Evolutionary conservation across 1,140 invertebrate genomes (phyloP).

Genomic region (Calliphora vicina): DNA sequence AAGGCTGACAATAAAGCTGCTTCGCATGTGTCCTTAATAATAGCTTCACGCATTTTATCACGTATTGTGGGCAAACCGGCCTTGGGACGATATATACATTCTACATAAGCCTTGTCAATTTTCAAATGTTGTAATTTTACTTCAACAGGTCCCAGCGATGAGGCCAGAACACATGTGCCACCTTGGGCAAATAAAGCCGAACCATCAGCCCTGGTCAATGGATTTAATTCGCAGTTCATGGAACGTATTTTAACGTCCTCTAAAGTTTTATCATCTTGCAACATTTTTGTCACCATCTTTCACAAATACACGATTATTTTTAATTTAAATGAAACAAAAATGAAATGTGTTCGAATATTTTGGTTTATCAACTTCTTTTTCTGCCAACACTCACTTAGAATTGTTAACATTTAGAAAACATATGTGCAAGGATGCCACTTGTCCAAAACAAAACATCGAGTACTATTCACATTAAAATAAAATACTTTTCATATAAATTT

Average conservation of each 20-base stretch:
- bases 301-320: neutral
- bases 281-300: conserved; percentile 10
- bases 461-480: too few relatives aligned
- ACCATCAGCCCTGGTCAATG: conserved; percentile 76
- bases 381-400: neutral
- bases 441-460: too few relatives aligned
- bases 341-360: neutral
- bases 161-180: conserved; percentile 77
- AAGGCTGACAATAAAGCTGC: conserved; percentile 72
- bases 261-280: neutral
- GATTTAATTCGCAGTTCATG: conserved; percentile 75
- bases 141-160: conserved; percentile 86
- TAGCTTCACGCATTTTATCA: conserved; percentile 78
- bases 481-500: too few relatives aligned
- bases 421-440: neutral
- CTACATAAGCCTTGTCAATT: conserved; percentile 79
- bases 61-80: conserved; percentile 76
- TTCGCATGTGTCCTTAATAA: conserved; percentile 80
- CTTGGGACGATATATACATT: conserved; percentile 80
- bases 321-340: neutral
- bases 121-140: conserved; percentile 78
- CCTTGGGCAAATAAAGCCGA: conserved; percentile 78
- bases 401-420: conserved; percentile 2
- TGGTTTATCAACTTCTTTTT: conserved; percentile 7
- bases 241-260: conserved; percentile 48